Base-by-base conservation (phyloP, 2,797 vertebrate genomes). In the Craterocephalus amniculus region DNA sequence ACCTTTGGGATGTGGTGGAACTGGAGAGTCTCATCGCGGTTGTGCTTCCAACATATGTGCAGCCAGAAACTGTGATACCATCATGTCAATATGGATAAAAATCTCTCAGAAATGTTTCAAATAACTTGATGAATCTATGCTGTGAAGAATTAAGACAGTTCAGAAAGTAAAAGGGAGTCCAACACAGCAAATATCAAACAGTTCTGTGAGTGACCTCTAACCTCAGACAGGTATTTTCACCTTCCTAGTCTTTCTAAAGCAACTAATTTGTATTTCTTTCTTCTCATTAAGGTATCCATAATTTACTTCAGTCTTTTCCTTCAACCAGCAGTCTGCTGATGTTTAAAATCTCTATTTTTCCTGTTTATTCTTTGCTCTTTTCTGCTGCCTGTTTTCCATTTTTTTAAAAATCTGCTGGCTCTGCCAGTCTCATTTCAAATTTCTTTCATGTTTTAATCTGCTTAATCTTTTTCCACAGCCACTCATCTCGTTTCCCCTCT, bases 361-460 rank as follows among this genome's bases (percentile, higher is more conserved):
- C 16, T 14, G 4, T 63, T 76, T 35, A 31, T 22, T 18, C 43
- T 54, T 52, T 3, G 24, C 24, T 38, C 29, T 49, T 59, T 38
- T 62, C 11, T 60, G 7, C 36, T 29, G 27, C 52, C 38, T 35
- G 1, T 70, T 31, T 67, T 73, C 36, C 11, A 8, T 20, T 45
- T 45, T 48, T 62, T 58, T 24, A 1, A 54, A 58, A 67, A 79
- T 65, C 67, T 2, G 16, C 60, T 64, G 4, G 12, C 51, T 60
- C 29, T 72, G 59, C 54, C 76, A 55, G 60, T 72, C 58, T 82
- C 76, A 57, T 78, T 75, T 82, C 36, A 67, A 87, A 79, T 78
- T 72, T 76, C 67, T 78, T 81, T 85, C 71, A 79, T 79, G 67
- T 79, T 81, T 79, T 81, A 85, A 84, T 86, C 85, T 74, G 40